phyloP scores from a whole-genome alignment of 2,797 vertebrate species.

The Scleropages formosus region DNA sequence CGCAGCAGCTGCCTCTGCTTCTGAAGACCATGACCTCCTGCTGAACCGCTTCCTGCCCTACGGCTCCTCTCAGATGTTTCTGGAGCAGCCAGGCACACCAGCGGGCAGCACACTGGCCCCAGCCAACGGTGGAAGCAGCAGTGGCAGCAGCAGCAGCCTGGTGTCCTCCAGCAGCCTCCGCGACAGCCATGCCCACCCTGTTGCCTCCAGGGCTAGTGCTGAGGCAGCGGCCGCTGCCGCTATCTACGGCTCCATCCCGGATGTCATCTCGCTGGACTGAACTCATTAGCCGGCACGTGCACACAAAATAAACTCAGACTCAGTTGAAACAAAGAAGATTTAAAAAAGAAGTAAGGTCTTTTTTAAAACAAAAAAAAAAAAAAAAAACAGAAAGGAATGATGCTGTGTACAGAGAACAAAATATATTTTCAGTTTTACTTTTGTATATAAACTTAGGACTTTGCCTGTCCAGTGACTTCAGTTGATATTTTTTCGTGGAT shows the following conservation, averaged over 20 bases:
- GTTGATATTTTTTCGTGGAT: conserved; percentile 77
- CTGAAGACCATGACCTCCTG: conserved; percentile 92
- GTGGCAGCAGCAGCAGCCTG: conserved; percentile 90
- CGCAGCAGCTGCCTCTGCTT: conserved; percentile 82
- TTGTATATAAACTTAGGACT: conserved; percentile 98
- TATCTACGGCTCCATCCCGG: conserved; percentile 91
- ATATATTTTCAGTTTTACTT: conserved; percentile 99
- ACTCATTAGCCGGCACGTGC: not conserved
- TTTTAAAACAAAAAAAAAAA: conserved; percentile 77
- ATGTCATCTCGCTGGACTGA: conserved; percentile 98
- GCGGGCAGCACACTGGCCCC: conserved; percentile 72
- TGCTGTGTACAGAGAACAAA: conserved; percentile 98
- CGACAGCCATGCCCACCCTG: conserved; percentile 76
- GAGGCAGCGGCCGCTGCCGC: conserved; percentile 68
- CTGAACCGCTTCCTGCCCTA: conserved; percentile 92
- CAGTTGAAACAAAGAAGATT: conserved; percentile 47
- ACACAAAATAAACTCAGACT: conserved; percentile 43
- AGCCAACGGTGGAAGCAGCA: conserved; percentile 80
- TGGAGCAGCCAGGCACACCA: conserved; percentile 83
- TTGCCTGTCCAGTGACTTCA: conserved; percentile 78
- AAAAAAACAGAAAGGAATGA: conserved; percentile 72
- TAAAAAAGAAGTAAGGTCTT: conserved; percentile 60
- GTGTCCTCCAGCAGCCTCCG: conserved; percentile 86
- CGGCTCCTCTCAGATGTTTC: conserved; percentile 89
- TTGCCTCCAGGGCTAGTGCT: conserved; percentile 70